Conservation (phyloP, 1,140 invertebrate species). For the Leptinotarsa texana region DNA sequence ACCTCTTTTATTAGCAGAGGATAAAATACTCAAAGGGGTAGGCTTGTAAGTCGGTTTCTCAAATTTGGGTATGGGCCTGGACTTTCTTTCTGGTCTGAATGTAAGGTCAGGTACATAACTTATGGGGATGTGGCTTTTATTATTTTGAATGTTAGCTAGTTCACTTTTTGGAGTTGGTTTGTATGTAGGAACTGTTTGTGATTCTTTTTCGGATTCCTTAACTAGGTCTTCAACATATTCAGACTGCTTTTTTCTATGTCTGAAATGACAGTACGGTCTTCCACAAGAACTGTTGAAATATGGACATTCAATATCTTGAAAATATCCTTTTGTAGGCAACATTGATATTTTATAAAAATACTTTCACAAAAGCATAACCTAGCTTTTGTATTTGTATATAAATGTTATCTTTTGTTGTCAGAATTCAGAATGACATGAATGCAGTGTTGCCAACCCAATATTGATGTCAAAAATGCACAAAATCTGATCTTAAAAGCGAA, state of each 20-base stretch:
- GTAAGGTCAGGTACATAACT: constrained; percentile 54
- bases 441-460: too few relatives aligned
- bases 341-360: constrained; percentile 58
- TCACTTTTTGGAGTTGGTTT: constrained; percentile 56
- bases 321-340: constrained; percentile 85
- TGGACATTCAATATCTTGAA: constrained; percentile 80
- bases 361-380: background rate
- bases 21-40: constrained; percentile 52
- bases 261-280: constrained; percentile 87
- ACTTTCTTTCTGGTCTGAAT: constrained; percentile 41
- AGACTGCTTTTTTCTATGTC: constrained; percentile 71
- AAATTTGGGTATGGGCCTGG: constrained; percentile 39
- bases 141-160: constrained; percentile 46
- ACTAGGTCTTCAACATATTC: constrained; percentile 37
- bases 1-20: constrained; percentile 36
- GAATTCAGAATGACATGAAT: too few relatives aligned
- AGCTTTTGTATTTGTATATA: too few relatives aligned
- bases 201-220: constrained; percentile 30
- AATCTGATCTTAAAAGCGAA: too few relatives aligned
- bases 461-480: too few relatives aligned
- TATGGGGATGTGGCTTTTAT: constrained; percentile 52
- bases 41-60: constrained; percentile 52
- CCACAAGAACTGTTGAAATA: constrained; percentile 81
- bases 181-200: constrained; percentile 53
- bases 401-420: too few relatives aligned